phyloP scores from a whole-genome alignment of 92 coral and sea anemone species.

The Porites lobata region DNA sequence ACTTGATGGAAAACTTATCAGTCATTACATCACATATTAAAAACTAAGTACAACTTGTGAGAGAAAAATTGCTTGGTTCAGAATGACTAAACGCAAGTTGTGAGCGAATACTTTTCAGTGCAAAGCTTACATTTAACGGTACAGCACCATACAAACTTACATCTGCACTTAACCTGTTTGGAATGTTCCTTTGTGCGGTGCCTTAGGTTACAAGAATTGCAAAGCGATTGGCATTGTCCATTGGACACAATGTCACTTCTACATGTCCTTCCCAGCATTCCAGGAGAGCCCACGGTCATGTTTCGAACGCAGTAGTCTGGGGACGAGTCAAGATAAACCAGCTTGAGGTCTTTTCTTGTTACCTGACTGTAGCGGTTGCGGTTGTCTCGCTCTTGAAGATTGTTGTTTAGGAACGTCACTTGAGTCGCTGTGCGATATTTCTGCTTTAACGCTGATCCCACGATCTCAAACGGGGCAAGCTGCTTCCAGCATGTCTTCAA shows the following conservation, averaged over 20 bases:
- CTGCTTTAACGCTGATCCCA: slow-evolving; percentile 72
- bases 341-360: slow-evolving; percentile 55
- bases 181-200: slow-evolving; percentile 19
- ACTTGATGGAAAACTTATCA: no score
- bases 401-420: slow-evolving; percentile 37
- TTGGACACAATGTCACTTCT: slow-evolving; percentile 34
- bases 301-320: slow-evolving; percentile 84
- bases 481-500: slow-evolving; percentile 81
- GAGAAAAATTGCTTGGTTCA: no score
- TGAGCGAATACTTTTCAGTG: slow-evolving; percentile 11
- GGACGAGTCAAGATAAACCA: slow-evolving; percentile 70
- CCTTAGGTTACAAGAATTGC: slow-evolving; percentile 72
- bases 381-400: slow-evolving; percentile 43
- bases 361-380: slow-evolving; percentile 32
- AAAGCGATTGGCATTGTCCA: slow-evolving; percentile 59
- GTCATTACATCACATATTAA: no score
- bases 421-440: slow-evolving; percentile 65
- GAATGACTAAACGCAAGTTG: neutral
- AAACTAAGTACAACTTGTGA: no score
- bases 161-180: slow-evolving; percentile 65
- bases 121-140: slow-evolving; percentile 70
- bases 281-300: slow-evolving; percentile 65
- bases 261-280: slow-evolving; percentile 85
- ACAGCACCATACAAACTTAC: slow-evolving; percentile 92
- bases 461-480: slow-evolving; percentile 64